phyloP scores from a whole-genome alignment of 2,797 vertebrate species.

The Eulemur rubriventer region DNA sequence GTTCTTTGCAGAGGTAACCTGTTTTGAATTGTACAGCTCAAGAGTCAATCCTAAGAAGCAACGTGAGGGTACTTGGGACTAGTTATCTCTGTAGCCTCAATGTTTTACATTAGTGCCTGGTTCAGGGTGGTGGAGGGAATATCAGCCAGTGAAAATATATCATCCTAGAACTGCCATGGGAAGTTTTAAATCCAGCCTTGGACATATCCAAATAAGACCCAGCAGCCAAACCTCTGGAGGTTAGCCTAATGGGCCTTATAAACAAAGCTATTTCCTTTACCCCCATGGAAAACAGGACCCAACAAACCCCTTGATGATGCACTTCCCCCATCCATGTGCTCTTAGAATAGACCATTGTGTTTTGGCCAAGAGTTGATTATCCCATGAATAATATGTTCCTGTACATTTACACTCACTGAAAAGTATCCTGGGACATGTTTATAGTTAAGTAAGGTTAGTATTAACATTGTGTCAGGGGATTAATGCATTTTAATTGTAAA shows the following conservation, averaged over 20 bases:
- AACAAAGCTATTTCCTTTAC: background rate
- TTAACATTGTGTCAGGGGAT: constrained; percentile 82
- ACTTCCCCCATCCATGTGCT: background rate
- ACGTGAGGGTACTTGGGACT: background rate
- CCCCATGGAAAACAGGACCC: background rate
- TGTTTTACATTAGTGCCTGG: background rate
- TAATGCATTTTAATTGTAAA: constrained; percentile 82
- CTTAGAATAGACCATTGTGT: constrained; percentile 33
- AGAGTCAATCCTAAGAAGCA: background rate
- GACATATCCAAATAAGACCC: background rate
- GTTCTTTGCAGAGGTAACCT: background rate
- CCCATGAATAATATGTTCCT: constrained; percentile 63
- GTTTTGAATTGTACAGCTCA: background rate
- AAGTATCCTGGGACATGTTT: constrained; percentile 82
- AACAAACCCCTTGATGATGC: constrained; percentile 16
- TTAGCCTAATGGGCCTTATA: constrained; percentile 21
- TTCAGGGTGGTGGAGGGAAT: background rate
- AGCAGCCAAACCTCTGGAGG: background rate
- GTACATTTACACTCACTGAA: constrained; percentile 67
- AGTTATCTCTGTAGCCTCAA: background rate
- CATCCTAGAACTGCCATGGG: background rate
- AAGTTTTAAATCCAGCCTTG: background rate
- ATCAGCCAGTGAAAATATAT: background rate
- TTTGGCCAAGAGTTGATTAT: constrained; percentile 9
- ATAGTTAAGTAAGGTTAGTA: constrained; percentile 80